Evolutionary conservation across 2,797 vertebrate genomes (phyloP).

Genomic region (Platyrinchus mystaceus): DNA sequence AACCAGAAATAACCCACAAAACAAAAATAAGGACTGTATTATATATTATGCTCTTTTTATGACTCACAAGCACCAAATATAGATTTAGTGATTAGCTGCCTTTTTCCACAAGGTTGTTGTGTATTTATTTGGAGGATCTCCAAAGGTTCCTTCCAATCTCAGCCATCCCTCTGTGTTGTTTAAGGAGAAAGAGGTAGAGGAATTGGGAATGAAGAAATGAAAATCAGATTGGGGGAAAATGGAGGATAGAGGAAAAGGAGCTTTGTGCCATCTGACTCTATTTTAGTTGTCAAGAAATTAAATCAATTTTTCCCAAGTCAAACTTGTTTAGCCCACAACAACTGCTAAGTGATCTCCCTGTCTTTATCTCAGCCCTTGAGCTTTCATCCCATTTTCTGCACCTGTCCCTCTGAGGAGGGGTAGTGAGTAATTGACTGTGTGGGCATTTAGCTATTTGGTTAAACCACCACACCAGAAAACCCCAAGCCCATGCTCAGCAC

Average conservation of each 20-base stretch:
- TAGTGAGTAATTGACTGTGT: neutral
- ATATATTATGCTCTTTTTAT: neutral
- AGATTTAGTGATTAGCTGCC: neutral
- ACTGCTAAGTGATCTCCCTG: neutral
- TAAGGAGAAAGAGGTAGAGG: neutral
- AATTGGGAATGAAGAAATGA: neutral
- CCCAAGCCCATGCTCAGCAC: neutral
- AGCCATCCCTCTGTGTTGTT: neutral
- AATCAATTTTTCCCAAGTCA: neutral
- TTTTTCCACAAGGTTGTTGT: neutral
- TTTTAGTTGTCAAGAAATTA: neutral
- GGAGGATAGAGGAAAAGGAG: fast-evolving
- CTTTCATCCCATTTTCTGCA: neutral
- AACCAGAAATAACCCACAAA: neutral
- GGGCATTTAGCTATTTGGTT: neutral
- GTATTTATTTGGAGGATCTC: neutral
- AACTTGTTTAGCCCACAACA: neutral
- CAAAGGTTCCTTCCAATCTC: neutral
- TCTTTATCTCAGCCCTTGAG: neutral
- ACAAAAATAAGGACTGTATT: neutral
- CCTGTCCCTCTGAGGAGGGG: neutral
- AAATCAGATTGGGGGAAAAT: neutral
- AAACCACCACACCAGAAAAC: neutral
- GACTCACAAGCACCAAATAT: neutral
- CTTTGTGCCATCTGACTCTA: neutral